These are phyloP conservation scores for Paraescarpia echinospica DNA, from an alignment of 1,140 invertebrate species.

Conservation along the genomic window DNA sequence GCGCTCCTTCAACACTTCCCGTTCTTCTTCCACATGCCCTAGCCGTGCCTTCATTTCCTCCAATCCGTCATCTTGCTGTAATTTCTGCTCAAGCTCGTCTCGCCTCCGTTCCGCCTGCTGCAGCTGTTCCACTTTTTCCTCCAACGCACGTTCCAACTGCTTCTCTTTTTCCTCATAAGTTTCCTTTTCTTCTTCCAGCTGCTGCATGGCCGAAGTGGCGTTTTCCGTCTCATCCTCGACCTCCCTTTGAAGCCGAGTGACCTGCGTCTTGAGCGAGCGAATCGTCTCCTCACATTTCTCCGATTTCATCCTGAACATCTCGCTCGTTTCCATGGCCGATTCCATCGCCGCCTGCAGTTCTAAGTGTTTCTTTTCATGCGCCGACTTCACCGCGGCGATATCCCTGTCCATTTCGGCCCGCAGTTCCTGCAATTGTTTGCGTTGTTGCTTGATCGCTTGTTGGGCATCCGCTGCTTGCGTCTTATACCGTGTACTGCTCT, in stretches of 20 bases:
- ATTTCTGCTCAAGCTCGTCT: background rate
- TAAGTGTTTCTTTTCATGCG: background rate
- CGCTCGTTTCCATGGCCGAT: background rate
- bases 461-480: background rate
- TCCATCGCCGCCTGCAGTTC: background rate
- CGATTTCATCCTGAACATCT: background rate
- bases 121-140: background rate
- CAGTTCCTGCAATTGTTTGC: background rate
- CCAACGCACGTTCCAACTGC: background rate
- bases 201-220: background rate
- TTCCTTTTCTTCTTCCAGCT: constrained; percentile 6
- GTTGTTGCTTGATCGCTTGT: background rate
- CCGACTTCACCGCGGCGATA: background rate
- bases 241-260: background rate
- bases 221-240: constrained; percentile 6
- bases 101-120: background rate
- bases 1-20: background rate
- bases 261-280: background rate
- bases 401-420: background rate
- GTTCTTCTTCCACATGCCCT: background rate
- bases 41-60: background rate
- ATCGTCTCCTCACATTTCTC: background rate
- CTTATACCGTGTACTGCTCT: background rate
- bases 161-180: background rate
- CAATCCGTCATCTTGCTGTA: background rate